Base-by-base conservation (phyloP, 2,113 vertebrate species). In the Dendropsophus ebraccatus region DNA sequence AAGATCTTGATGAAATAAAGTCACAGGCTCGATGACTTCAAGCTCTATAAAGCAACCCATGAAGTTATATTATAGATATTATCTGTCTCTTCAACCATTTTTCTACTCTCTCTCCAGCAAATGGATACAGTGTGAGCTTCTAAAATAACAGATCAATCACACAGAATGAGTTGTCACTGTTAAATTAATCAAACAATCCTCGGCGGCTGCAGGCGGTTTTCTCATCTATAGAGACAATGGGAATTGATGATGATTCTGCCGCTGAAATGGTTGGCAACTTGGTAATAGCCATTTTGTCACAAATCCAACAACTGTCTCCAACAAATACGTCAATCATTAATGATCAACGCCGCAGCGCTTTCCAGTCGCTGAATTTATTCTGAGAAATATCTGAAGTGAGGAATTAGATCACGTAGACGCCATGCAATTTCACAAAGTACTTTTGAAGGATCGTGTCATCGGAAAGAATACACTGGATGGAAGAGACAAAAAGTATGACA, bases 71-170 rank as follows among this genome's bases (percentile, higher is more conserved):
- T 80, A 62, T 41, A 80, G 54, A 80, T 80, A 62, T n/a, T 80
- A 80, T 78, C 76, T 78, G 76, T 78, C 50, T 78, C 52, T 58
- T 54, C 52, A 58, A 41, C 32, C 77, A 80, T 80, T 62, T 45
- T 62, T 80, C 77, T 45, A 41, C 49, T 25, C 21, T 80, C 21
- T 80, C 35, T 41, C n/a, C 54, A 45, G 77, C 12, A 80, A 80
- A 62, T 80, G 35, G 13, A 8, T 60, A 41, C 56, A 23, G 75
- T 54, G 52, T 56, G 32, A 78, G 52, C 77, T 80, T 60, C 30
- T 60, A 60, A 80, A 80, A 80, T 80, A 80, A 80, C 77, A 80
- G 56, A 80, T 80, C 77, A 80, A 80, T 80, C 77, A 80, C 19
- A 45, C 35, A 62, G 35, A 80, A 80, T 62, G 77, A 41, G 56